Percentiles rank a stretch among this genome's conserved stretches.
phyloP scores from a whole-genome alignment of 2,888 invertebrate genomes.

The Euproctis similis region DNA sequence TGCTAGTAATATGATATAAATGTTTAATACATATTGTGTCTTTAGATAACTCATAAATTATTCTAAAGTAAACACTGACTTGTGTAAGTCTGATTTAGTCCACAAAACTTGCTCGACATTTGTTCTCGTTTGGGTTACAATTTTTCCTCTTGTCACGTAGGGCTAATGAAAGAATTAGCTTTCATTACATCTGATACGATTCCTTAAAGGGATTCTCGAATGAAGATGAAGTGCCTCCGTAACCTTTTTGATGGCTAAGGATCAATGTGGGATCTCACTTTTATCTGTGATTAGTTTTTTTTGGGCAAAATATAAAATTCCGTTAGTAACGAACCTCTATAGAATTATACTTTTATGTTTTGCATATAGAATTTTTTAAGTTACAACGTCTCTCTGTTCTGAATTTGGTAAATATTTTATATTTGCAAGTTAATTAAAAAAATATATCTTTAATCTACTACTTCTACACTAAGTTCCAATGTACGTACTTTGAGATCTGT shows the following conservation, averaged over 20 bases:
- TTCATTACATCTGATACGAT: constrained; percentile 73
- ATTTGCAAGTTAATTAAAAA: no score
- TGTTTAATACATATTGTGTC: neutral
- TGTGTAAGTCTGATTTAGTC: no score
- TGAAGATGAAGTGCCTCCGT: constrained; percentile 66
- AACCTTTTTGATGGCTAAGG: constrained; percentile 59
- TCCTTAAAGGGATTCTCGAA: constrained; percentile 72
- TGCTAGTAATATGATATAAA: no score
- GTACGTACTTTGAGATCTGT: no score
- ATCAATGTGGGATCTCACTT: constrained; percentile 47
- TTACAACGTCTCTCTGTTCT: no score
- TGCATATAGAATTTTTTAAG: no score
- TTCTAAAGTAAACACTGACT: no score
- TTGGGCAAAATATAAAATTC: constrained; percentile 47
- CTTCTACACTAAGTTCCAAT: no score
- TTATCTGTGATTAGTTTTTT: constrained; percentile 64
- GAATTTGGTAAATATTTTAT: no score
- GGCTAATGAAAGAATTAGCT: constrained; percentile 76
- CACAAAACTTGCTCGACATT: constrained; percentile 27
- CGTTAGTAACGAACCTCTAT: constrained; percentile 28
- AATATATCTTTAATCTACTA: no score
- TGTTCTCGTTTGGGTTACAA: constrained; percentile 59
- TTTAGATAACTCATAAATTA: no score
- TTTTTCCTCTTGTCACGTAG: constrained; percentile 69
- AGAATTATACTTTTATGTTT: no score